Percentiles rank a stretch among this genome's conserved stretches.
Conservation (phyloP, 2,797 vertebrate genomes). For the Melanotaenia parkinsoni region DNA sequence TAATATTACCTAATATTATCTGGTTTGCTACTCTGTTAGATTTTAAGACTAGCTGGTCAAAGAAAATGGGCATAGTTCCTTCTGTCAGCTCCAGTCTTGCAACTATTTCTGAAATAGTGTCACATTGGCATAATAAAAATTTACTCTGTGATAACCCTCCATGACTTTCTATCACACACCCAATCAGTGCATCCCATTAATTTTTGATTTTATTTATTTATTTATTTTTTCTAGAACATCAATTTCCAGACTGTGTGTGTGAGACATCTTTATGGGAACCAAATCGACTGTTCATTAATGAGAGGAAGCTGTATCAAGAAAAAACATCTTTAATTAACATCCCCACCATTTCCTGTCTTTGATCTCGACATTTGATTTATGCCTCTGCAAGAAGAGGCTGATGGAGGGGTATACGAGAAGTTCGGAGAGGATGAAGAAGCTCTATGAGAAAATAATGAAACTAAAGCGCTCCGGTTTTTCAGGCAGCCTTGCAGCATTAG, state of each 20-base stretch:
- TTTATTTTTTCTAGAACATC: constrained; percentile 58
- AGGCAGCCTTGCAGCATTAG: constrained; percentile 49
- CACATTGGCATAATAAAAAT: constrained; percentile 56
- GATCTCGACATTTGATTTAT: constrained; percentile 76
- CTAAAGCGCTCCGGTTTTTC: constrained; percentile 44
- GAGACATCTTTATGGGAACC: constrained; percentile 81
- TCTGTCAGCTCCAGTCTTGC: not conserved
- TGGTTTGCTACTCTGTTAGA: not conserved
- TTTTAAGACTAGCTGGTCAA: too few species aligned
- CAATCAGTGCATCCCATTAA: constrained; percentile 76
- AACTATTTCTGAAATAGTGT: constrained; percentile 38
- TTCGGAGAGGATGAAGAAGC: constrained; percentile 30
- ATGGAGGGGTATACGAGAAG: constrained; percentile 27
- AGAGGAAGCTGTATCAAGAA: constrained; percentile 77
- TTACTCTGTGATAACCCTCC: constrained; percentile 52
- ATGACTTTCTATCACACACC: constrained; percentile 57
- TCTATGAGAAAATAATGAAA: constrained; percentile 63
- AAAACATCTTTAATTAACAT: constrained; percentile 88
- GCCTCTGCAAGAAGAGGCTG: constrained; percentile 58
- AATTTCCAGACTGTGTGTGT: constrained; percentile 68
- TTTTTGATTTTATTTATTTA: constrained; percentile 54
- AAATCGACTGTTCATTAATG: constrained; percentile 77
- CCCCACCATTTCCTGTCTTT: constrained; percentile 78
- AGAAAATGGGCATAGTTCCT: too few species aligned
- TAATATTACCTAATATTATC: not conserved